Evolutionary conservation across 2,888 invertebrate genomes (phyloP).

Genomic region (Helobdella robusta): DNA sequence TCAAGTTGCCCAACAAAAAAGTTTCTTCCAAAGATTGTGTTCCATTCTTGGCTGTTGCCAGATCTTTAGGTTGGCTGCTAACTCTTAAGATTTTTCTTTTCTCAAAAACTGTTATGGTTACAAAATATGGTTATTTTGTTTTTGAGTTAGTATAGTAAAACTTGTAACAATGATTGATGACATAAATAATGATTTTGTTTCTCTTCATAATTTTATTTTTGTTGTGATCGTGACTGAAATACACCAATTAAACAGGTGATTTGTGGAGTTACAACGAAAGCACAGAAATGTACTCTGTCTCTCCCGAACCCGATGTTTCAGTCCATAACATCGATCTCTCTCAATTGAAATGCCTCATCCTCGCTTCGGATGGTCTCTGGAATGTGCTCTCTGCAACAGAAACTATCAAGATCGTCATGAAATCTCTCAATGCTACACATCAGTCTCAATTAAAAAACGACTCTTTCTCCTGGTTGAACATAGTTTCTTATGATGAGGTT

Average conservation of each 20-base stretch:
- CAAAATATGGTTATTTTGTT: background rate
- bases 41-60: constrained; percentile 72
- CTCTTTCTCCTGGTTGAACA: no score
- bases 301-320: constrained; percentile 88
- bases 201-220: background rate
- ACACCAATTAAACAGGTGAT: constrained; percentile 72
- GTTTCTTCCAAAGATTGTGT: constrained; percentile 52
- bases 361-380: constrained; percentile 93
- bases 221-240: background rate
- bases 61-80: constrained; percentile 64
- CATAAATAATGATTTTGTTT: background rate
- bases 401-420: no score
- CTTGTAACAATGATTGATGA: background rate
- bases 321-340: constrained; percentile 69
- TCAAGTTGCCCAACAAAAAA: constrained; percentile 30
- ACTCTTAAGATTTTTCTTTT: background rate
- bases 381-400: constrained; percentile 83
- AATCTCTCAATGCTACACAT: no score
- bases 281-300: constrained; percentile 85
- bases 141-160: background rate
- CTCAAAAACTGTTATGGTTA: background rate
- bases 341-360: constrained; percentile 67
- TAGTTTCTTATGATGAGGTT: no score
- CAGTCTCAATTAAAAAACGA: no score
- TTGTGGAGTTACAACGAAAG: constrained; percentile 92